Conservation (phyloP, 2,888 invertebrate genomes). For the Labia minor region DNA sequence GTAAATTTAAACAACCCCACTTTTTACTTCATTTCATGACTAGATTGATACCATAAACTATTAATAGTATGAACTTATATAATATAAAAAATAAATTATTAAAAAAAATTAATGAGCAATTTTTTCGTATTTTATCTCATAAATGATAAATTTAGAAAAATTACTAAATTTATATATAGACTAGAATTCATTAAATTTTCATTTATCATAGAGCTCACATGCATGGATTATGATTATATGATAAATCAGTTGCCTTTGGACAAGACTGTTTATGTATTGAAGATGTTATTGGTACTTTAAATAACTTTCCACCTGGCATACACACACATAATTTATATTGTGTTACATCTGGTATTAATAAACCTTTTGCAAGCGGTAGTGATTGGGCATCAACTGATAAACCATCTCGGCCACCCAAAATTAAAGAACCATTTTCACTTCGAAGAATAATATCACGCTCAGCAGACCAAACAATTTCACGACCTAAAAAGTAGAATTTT, state of each 20-base stretch:
- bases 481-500: constrained; percentile 35
- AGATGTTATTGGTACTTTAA: constrained; percentile 59
- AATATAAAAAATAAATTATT: no score
- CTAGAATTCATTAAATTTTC: no score
- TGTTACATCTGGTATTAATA: constrained; percentile 37
- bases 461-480: constrained; percentile 60
- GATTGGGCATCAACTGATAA: constrained; percentile 59
- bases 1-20: no score
- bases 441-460: constrained; percentile 68
- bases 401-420: constrained; percentile 58
- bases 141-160: no score
- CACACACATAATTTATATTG: constrained; percentile 85
- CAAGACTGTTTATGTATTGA: constrained; percentile 32
- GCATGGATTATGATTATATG: constrained; percentile 53
- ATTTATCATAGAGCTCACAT: constrained; percentile 34
- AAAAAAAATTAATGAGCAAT: no score
- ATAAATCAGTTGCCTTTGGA: constrained; percentile 40
- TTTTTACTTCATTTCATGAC: no score
- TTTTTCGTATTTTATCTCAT: no score
- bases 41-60: no score
- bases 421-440: constrained; percentile 62
- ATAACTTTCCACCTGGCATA: constrained; percentile 78
- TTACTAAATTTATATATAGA: no score
- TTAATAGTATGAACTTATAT: no score
- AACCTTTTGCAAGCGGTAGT: constrained; percentile 53